phyloP scores from a whole-genome alignment of 2,888 invertebrate species.

The Melolontha melolontha region DNA sequence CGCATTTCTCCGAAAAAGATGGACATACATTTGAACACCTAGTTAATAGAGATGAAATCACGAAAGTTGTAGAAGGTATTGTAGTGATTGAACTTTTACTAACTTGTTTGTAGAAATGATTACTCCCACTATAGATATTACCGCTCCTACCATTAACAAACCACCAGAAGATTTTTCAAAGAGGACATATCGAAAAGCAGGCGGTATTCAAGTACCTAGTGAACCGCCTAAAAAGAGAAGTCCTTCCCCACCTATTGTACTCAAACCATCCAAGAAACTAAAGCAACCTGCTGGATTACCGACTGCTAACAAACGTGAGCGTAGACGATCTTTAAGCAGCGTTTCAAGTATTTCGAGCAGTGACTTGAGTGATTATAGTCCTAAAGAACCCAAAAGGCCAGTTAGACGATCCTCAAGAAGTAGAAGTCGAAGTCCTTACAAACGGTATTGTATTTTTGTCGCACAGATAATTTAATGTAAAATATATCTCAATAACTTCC shows the following conservation, averaged over 20 bases:
- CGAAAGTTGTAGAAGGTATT: conserved; percentile 51
- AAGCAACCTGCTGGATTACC: conserved; percentile 50
- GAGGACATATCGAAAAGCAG: conserved; percentile 49
- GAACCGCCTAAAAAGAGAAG: conserved; percentile 57
- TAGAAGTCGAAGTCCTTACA: conserved; percentile 41
- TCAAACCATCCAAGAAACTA: conserved; percentile 61
- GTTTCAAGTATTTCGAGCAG: conserved; percentile 69
- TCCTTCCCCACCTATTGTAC: conserved; percentile 71
- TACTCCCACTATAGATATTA: not conserved
- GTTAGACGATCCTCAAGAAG: conserved; percentile 38
- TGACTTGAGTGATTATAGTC: conserved; percentile 58
- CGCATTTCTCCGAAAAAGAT: conserved; percentile 74
- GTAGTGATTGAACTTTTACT: not conserved
- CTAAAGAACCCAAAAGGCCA: conserved; percentile 37
- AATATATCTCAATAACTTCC: no score
- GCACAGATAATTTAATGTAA: not conserved
- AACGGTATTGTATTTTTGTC: conserved; percentile 31
- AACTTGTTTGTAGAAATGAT: not conserved
- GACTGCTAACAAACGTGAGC: conserved; percentile 53
- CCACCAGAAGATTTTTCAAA: conserved; percentile 47
- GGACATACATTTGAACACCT: conserved; percentile 70
- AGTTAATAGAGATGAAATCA: conserved; percentile 64
- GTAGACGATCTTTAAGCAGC: conserved; percentile 67
- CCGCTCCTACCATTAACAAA: conserved; percentile 30
- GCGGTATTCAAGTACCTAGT: conserved; percentile 32